Evolutionary conservation across 2,113 vertebrate species (phyloP).

Genomic region (Nothoprocta pentlandii): DNA sequence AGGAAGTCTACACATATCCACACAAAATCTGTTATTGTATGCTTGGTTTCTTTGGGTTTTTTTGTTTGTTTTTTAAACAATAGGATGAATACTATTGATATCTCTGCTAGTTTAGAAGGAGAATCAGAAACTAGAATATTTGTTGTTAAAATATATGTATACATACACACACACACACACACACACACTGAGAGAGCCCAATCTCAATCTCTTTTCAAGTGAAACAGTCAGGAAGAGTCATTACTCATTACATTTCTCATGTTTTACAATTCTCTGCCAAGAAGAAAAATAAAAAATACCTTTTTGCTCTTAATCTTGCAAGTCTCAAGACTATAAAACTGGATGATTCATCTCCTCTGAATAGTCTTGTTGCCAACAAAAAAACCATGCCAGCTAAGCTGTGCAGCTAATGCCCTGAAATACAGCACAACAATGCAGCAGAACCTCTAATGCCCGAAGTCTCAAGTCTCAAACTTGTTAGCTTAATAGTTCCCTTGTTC

Average conservation of each 20-base stretch:
- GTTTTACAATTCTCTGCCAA: background rate
- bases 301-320: constrained; percentile 20
- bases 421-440: background rate
- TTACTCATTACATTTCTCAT: background rate
- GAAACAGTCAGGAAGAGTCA: background rate
- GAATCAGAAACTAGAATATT: background rate
- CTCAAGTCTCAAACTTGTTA: background rate
- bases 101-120: background rate
- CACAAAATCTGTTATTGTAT: background rate
- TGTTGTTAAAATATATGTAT: background rate
- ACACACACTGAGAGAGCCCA: no score
- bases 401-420: background rate
- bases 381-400: background rate
- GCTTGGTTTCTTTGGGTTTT: background rate
- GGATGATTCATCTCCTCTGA: background rate
- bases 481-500: background rate
- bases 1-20: background rate
- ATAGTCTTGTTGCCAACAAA: background rate
- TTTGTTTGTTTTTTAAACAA: background rate
- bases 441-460: background rate
- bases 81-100: background rate
- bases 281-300: background rate
- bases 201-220: background rate
- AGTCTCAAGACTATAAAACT: background rate
- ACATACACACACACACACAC: no score